Evolutionary conservation across 92 coral and sea anemone species (phyloP).

Genomic region (Palythoa grandiflora): DNA sequence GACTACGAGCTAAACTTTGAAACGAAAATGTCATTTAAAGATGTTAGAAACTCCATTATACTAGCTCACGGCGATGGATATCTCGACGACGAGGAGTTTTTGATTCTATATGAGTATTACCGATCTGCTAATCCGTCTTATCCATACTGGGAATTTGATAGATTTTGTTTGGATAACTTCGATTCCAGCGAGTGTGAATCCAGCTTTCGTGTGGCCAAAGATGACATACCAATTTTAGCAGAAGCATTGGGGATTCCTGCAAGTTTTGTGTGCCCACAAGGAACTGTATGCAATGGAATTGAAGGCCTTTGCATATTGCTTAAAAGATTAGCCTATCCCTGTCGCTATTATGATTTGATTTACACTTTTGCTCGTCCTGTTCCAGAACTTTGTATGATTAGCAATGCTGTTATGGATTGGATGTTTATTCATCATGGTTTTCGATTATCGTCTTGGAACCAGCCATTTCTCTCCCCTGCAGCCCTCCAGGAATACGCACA

Average conservation of each 20-base stretch:
- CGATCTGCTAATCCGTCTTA: slow-evolving; percentile 39
- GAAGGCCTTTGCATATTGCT: slow-evolving; percentile 60
- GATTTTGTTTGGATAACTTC: slow-evolving; percentile 33
- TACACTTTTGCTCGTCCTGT: slow-evolving; percentile 49
- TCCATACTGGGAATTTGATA: slow-evolving; percentile 45
- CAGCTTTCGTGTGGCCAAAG: slow-evolving; percentile 30
- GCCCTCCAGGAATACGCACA: slow-evolving; percentile 52
- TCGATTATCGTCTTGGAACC: slow-evolving; percentile 70
- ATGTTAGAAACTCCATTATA: not conserved
- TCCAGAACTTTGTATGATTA: slow-evolving; percentile 66
- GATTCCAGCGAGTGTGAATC: slow-evolving; percentile 46
- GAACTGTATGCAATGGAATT: slow-evolving; percentile 60
- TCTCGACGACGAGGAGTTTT: slow-evolving; percentile 8
- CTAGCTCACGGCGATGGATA: slow-evolving; percentile 13
- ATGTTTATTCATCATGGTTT: slow-evolving; percentile 46
- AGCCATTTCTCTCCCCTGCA: slow-evolving; percentile 57
- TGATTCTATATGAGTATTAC: slow-evolving; percentile 28
- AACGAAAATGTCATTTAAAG: slow-evolving; percentile 8
- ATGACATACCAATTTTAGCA: slow-evolving; percentile 28
- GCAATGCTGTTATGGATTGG: slow-evolving; percentile 68
- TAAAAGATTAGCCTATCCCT: slow-evolving; percentile 58
- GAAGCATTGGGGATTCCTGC: slow-evolving; percentile 48
- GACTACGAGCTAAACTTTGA: slow-evolving; percentile 27
- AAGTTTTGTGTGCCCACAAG: slow-evolving; percentile 60
- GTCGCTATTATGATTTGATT: slow-evolving; percentile 58